Percentiles rank a stretch among this genome's conserved stretches.
These are phyloP conservation scores for Aplidium turbinatum DNA, from an alignment of 23 tunicate species.

Conservation along the genomic window DNA sequence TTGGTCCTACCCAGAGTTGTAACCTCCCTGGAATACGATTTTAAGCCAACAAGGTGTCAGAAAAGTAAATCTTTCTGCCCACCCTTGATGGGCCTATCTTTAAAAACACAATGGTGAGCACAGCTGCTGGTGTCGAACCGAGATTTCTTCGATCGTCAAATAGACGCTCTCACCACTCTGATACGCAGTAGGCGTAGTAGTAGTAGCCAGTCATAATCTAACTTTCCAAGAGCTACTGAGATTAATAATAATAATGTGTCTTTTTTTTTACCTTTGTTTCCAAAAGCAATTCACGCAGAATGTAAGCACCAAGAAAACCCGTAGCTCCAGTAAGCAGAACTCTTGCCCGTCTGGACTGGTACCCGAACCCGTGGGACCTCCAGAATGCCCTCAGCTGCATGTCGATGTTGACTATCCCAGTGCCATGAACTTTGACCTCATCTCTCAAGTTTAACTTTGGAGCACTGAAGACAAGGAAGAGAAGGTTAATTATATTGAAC, in stretches of 20 bases:
- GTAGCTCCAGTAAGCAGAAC: conserved; percentile 88
- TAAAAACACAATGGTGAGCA: no score
- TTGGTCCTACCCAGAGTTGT: no score
- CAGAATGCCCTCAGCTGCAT: conserved; percentile 93
- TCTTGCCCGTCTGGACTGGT: conserved; percentile 56
- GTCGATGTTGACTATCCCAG: conserved; percentile 68
- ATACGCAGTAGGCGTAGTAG: background rate
- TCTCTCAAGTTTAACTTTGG: conserved; percentile 34
- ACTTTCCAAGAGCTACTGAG: background rate
- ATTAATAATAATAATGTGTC: no score
- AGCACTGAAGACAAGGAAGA: no score
- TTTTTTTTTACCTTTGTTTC: conserved; percentile 72
- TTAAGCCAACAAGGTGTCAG: no score
- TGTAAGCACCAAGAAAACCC: conserved; percentile 84
- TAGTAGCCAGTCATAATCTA: background rate
- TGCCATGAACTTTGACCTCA: conserved; percentile 52
- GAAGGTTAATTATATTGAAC: no score
- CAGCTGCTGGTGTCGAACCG: no score
- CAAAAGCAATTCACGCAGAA: conserved; percentile 61
- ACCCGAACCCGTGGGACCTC: conserved; percentile 53
- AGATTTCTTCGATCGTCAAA: no score
- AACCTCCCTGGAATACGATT: no score
- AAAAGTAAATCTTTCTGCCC: no score
- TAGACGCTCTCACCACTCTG: no score
- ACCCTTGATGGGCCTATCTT: no score